Conservation (phyloP, 2,888 invertebrate species). For the Agriotes lineatus region DNA sequence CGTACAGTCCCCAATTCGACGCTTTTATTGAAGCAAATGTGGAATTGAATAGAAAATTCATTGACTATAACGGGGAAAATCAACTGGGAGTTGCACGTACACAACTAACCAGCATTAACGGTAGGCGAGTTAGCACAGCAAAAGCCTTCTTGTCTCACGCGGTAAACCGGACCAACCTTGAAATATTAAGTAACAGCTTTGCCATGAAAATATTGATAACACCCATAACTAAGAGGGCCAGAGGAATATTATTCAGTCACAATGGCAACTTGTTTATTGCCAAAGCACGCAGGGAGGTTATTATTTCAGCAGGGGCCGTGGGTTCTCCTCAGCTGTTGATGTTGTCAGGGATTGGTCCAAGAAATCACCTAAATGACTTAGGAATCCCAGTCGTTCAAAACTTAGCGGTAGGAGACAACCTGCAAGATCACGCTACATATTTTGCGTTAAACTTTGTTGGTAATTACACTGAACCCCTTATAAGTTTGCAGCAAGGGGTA, state of each 20-base stretch:
- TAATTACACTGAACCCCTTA: conserved; percentile 61
- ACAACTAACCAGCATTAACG: conserved; percentile 77
- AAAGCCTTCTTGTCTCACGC: conserved; percentile 82
- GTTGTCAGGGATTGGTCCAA: conserved; percentile 85
- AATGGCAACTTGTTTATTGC: conserved; percentile 68
- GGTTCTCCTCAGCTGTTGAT: conserved; percentile 86
- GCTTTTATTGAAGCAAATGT: conserved; percentile 75
- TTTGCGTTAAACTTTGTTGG: conserved; percentile 77
- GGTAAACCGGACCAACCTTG: conserved; percentile 73
- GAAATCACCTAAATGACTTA: conserved; percentile 69
- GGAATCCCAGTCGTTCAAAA: conserved; percentile 74
- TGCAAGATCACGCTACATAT: conserved; percentile 82
- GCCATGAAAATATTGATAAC: conserved; percentile 77
- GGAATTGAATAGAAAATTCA: conserved; percentile 76
- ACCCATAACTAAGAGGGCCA: conserved; percentile 64
- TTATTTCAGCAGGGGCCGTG: conserved; percentile 82
- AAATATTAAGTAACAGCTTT: conserved; percentile 76
- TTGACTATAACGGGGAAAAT: conserved; percentile 77
- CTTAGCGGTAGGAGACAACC: conserved; percentile 80
- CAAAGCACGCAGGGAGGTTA: conserved; percentile 77
- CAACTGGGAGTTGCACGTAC: conserved; percentile 75
- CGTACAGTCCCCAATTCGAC: conserved; percentile 70
- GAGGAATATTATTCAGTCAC: conserved; percentile 77
- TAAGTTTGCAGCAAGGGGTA: conserved; percentile 35
- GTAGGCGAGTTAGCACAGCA: conserved; percentile 80